Evolutionary conservation across 2,888 invertebrate species (phyloP).

Genomic region (Hyposoter didymator): DNA sequence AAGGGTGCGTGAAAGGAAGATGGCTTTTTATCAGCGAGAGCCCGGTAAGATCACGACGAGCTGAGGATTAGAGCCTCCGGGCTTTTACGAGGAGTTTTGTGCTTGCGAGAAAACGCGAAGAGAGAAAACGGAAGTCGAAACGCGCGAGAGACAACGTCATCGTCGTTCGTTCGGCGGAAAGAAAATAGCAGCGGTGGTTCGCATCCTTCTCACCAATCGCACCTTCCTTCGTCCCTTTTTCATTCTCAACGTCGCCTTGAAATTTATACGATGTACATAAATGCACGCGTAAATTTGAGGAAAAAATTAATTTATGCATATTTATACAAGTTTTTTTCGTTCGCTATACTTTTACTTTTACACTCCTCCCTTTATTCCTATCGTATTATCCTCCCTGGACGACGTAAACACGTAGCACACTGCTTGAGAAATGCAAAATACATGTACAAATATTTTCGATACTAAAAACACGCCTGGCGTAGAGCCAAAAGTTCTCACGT

Average conservation of each 20-base stretch:
- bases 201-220: slow-evolving; percentile 33
- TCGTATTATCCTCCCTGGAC: slow-evolving; percentile 41
- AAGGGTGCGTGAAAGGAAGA: slow-evolving; percentile 58
- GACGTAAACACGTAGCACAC: slow-evolving; percentile 32
- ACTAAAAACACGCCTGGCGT: slow-evolving; percentile 54
- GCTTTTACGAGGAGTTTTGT: slow-evolving; percentile 64
- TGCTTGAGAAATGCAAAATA: slow-evolving; percentile 8
- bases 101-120: slow-evolving; percentile 51
- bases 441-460: slow-evolving; percentile 55
- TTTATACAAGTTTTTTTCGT: slow-evolving; percentile 10
- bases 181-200: slow-evolving; percentile 5
- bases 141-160: slow-evolving; percentile 39
- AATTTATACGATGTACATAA: slow-evolving; percentile 10
- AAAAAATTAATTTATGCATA: slow-evolving; percentile 7
- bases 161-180: slow-evolving; percentile 8
- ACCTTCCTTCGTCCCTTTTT: slow-evolving; percentile 30
- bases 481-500: slow-evolving; percentile 40
- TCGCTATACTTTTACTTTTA: slow-evolving; percentile 22
- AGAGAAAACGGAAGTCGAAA: slow-evolving; percentile 34
- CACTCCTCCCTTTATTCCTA: slow-evolving; percentile 13
- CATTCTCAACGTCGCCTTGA: slow-evolving; percentile 13
- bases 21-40: slow-evolving; percentile 60
- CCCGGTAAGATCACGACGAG: slow-evolving; percentile 60
- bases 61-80: slow-evolving; percentile 64
- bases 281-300: neutral